Evolutionary conservation across 2,113 vertebrate genomes (phyloP), one percentile per base, ranked within the genome.

Genomic region (Tragulus kanchil): DNA sequence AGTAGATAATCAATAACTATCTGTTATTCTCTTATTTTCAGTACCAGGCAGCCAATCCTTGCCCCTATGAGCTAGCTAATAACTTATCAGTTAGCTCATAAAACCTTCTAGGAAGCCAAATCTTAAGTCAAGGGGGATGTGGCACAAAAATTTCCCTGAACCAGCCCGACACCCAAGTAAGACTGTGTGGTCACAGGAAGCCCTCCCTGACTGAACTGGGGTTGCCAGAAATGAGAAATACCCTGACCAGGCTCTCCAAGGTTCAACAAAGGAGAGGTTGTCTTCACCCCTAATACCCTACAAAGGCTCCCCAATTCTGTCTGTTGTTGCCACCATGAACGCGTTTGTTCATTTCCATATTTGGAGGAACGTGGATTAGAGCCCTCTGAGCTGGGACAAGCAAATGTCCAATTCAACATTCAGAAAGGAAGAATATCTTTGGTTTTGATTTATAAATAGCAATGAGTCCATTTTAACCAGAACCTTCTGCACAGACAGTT

Each of bases 361-460:
- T 67, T 62, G 71, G 31, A 93, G 42, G 56, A 95, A 50, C 56
- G 28, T 62, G n/a, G 59, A 93, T 75, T 88, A 84, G 12, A 90
- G 26, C 26, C n/a, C 85, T 26, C 11, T 83, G 65, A 73, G 52
- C 31, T 67, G 50, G 65, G 73, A 89, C 61, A 75, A 84, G 48
- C 73, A 81, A 94, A 84, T 87, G 26, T 92, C 93, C 94, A 94
- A 81, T 93, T 95, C 62, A 87, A 93, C 93, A 81, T 97, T 93
- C 83, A 78, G 64, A 85, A 85, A 42, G 62, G 58, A 90, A n/a
- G 75, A 82, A 59, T 81, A 95, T 81, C 45, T 89, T 95, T 95
- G 84, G 69, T 84, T 96, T 95, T 84, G 52, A 75, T 87, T 95
- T 96, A 86, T 95, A 97, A 94, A 97, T 92, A 97, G 77, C 92